Conservation (phyloP, 2,888 invertebrate species). For the Mycalesis mineus region DNA sequence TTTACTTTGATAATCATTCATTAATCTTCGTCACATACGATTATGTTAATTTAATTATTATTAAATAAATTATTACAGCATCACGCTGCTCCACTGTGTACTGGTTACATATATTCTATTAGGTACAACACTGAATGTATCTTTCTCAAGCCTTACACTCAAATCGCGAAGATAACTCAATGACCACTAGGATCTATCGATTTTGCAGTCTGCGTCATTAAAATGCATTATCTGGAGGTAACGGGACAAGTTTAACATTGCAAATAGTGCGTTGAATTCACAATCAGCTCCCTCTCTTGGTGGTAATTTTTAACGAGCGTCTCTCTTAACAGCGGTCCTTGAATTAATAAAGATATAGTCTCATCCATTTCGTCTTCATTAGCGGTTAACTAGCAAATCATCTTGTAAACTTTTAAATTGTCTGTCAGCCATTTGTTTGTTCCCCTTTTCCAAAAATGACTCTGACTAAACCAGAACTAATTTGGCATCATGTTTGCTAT, state of each 20-base stretch:
- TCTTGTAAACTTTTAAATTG: conserved; percentile 29
- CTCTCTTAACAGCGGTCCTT: conserved; percentile 58
- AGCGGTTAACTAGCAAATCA: conserved; percentile 35
- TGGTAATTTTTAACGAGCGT: conserved; percentile 74
- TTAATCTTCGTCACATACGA: too few species aligned
- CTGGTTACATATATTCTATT: too few species aligned
- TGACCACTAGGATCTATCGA: conserved; percentile 53
- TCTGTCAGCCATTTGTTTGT: conserved; percentile 17
- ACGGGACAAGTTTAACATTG: conserved; percentile 68
- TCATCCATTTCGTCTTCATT: conserved; percentile 39
- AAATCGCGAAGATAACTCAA: conserved; percentile 50
- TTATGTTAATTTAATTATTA: too few species aligned
- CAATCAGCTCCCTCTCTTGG: conserved; percentile 54
- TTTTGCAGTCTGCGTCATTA: conserved; percentile 74
- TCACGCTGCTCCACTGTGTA: too few species aligned
- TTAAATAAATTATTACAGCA: too few species aligned
- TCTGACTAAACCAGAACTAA: background rate
- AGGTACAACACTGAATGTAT: too few species aligned
- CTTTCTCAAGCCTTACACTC: background rate
- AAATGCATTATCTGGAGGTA: conserved; percentile 77
- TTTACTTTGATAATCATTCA: too few species aligned
- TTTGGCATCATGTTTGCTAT: background rate
- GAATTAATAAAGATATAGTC: conserved; percentile 59
- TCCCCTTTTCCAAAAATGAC: conserved; percentile 10
- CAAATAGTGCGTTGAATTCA: conserved; percentile 69